Evolutionary conservation across 2,888 invertebrate species (phyloP).

Genomic region (Leucophenga maculata): DNA sequence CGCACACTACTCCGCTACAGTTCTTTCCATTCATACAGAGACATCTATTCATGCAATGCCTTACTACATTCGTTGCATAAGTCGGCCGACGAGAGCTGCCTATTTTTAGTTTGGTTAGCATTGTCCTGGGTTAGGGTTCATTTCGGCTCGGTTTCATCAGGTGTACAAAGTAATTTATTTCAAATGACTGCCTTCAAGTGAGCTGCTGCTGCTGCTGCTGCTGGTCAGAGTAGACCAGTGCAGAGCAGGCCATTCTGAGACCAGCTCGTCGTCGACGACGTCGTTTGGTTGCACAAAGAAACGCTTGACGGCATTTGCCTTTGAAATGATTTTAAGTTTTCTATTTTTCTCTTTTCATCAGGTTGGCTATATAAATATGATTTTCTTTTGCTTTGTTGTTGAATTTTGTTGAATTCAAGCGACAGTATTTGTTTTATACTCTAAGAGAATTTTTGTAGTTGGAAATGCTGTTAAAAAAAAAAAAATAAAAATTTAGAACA

Average conservation of each 20-base stretch:
- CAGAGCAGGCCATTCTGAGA: not conserved
- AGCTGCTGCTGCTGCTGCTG: not conserved
- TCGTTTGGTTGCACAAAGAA: no score
- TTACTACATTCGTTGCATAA: conserved; percentile 31
- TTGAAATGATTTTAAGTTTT: conserved; percentile 1
- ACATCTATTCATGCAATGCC: no score
- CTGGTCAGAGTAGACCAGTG: not conserved
- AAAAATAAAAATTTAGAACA: no score
- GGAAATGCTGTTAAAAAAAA: no score
- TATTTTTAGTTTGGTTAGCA: conserved; percentile 36
- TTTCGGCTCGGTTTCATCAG: conserved; percentile 58
- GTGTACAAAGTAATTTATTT: conserved; percentile 67
- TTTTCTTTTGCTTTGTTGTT: no score
- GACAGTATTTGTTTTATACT: no score
- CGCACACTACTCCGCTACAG: not conserved
- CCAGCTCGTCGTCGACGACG: no score
- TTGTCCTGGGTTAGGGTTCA: conserved; percentile 31
- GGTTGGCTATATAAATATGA: no score
- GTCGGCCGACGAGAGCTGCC: conserved; percentile 14
- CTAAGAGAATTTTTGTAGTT: no score
- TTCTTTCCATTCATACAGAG: not conserved
- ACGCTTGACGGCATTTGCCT: not conserved
- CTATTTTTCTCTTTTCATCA: no score
- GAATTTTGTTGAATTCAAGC: no score
- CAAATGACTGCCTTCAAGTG: conserved; percentile 56